These are phyloP conservation scores for Megaceryle alcyon DNA, from an alignment of 2,797 vertebrate genomes.

Conservation along the genomic window DNA sequence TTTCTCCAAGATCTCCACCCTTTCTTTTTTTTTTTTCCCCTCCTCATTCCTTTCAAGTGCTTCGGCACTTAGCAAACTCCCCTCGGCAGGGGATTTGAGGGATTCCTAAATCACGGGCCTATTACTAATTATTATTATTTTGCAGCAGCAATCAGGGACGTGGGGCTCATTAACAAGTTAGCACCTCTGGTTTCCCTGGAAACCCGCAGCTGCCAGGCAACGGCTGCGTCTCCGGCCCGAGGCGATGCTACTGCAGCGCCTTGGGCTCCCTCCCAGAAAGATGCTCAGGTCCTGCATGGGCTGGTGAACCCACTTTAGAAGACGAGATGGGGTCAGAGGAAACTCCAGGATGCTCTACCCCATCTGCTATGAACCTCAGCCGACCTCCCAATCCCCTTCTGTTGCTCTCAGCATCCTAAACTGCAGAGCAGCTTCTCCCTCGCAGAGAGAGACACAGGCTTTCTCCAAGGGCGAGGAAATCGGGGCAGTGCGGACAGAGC, in stretches of 20 bases:
- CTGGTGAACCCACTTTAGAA: neutral
- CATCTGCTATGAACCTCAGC: neutral
- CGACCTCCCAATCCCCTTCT: neutral
- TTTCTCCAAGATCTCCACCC: neutral
- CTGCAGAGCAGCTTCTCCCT: neutral
- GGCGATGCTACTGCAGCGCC: slow-evolving; percentile 48
- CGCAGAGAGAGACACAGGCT: neutral
- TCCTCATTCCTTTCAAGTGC: slow-evolving; percentile 21
- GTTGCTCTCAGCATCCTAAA: neutral
- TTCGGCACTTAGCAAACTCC: slow-evolving; percentile 7
- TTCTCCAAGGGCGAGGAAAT: neutral
- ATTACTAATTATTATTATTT: slow-evolving; percentile 74
- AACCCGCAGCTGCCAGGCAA: slow-evolving; percentile 81
- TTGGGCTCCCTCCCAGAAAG: neutral
- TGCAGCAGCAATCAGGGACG: slow-evolving; percentile 70
- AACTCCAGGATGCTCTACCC: neutral
- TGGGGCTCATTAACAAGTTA: slow-evolving; percentile 79
- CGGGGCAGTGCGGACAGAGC: neutral
- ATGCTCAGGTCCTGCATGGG: neutral
- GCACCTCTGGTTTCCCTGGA: slow-evolving; percentile 79
- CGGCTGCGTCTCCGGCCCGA: slow-evolving; percentile 42
- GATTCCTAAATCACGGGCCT: slow-evolving; percentile 60
- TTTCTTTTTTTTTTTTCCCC: neutral
- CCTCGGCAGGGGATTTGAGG: slow-evolving; percentile 6
- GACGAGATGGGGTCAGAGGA: neutral